Evolutionary conservation across 2,888 invertebrate genomes (phyloP).

Genomic region (Eilema caniola): DNA sequence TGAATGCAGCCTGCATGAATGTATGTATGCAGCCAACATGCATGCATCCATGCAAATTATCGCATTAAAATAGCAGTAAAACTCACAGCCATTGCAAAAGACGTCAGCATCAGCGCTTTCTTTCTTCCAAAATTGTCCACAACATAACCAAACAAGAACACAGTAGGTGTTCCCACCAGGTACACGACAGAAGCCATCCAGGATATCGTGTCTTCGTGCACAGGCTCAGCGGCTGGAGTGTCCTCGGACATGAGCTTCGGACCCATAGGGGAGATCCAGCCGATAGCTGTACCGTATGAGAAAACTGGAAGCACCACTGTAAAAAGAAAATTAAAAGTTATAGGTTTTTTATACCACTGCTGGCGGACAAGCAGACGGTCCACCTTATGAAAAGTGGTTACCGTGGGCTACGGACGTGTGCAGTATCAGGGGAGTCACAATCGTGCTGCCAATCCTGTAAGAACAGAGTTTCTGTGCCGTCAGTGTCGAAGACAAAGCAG

Average conservation of each 20-base stretch:
- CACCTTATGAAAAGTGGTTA: too few species aligned
- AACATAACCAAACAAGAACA: constrained; percentile 83
- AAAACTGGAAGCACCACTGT: constrained; percentile 86
- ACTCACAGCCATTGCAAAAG: constrained; percentile 78
- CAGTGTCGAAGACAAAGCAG: too few species aligned
- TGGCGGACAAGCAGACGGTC: too few species aligned
- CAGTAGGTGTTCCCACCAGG: constrained; percentile 84
- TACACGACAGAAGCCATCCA: constrained; percentile 87
- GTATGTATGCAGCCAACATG: too few species aligned
- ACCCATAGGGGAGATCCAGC: constrained; percentile 87
- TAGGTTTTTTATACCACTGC: not conserved
- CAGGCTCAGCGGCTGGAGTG: constrained; percentile 73
- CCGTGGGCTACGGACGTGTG: too few species aligned
- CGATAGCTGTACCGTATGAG: constrained; percentile 84
- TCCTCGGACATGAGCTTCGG: constrained; percentile 79
- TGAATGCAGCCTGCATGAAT: too few species aligned
- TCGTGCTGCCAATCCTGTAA: too few species aligned
- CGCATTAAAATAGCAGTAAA: not conserved
- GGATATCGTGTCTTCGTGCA: constrained; percentile 81
- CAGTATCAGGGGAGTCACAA: too few species aligned
- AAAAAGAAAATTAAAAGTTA: constrained; percentile 27
- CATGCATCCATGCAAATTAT: too few species aligned
- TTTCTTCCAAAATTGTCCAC: constrained; percentile 86
- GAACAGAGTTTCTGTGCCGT: too few species aligned
- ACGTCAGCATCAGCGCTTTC: constrained; percentile 77